These are phyloP conservation scores for Zhengitettix transpicula DNA, from an alignment of 2,888 invertebrate species.

Conservation along the genomic window DNA sequence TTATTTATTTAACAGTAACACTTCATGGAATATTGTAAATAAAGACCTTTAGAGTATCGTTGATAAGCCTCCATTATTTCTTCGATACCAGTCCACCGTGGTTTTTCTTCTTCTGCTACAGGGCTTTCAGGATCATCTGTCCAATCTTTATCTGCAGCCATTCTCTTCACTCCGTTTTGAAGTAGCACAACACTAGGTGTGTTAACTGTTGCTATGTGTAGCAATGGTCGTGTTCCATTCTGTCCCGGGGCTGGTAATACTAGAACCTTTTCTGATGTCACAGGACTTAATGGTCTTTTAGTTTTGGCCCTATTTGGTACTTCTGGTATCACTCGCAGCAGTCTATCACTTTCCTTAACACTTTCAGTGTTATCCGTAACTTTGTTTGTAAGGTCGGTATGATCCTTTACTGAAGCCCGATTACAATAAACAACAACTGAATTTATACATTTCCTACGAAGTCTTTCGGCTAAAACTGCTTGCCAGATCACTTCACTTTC, in stretches of 20 bases:
- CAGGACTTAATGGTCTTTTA: slow-evolving; percentile 9
- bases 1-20: too few relatives aligned
- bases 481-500: slow-evolving; percentile 46
- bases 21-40: too few relatives aligned
- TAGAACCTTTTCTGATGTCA: slow-evolving; percentile 2
- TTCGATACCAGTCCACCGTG: slow-evolving; percentile 26
- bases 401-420: neutral
- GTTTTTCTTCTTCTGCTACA: slow-evolving; percentile 14
- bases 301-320: neutral
- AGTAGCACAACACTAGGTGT: neutral
- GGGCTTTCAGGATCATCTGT: slow-evolving; percentile 1
- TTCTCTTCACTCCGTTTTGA: slow-evolving; percentile 9
- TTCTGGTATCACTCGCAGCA: neutral
- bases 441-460: slow-evolving; percentile 15
- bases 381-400: neutral
- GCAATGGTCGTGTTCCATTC: slow-evolving; percentile 8
- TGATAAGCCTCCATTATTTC: slow-evolving; percentile 33
- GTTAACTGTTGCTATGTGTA: slow-evolving; percentile 2
- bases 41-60: slow-evolving; percentile 31
- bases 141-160: slow-evolving; percentile 1
- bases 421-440: slow-evolving; percentile 15
- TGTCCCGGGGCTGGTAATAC: slow-evolving; percentile 6
- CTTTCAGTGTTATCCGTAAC: neutral
- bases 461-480: slow-evolving; percentile 42
- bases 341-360: neutral